phyloP scores from a whole-genome alignment of 1,140 invertebrate genomes.

The Zaprionus vittiger region DNA sequence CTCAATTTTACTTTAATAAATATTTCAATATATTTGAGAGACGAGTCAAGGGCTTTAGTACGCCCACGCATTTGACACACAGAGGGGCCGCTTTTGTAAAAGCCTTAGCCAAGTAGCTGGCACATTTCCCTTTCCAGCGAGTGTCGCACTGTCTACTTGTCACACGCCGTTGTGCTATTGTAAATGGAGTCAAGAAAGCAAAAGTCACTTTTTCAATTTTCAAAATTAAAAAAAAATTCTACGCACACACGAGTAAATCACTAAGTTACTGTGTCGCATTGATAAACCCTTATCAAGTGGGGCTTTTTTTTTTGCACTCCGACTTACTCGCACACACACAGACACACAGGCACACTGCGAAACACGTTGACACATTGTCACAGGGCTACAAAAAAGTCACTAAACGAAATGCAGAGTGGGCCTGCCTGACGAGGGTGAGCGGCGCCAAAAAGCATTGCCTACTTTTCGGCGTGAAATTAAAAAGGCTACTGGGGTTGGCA shows the following conservation, averaged over 20 bases:
- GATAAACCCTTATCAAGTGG: slow-evolving; percentile 81
- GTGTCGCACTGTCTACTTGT: slow-evolving; percentile 42
- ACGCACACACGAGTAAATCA: slow-evolving; percentile 81
- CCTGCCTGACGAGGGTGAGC: slow-evolving; percentile 62
- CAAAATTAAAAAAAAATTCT: slow-evolving; percentile 79
- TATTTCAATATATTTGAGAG: slow-evolving; percentile 39
- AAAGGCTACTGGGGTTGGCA: slow-evolving; percentile 34
- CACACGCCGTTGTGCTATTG: slow-evolving; percentile 44
- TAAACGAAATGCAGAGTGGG: slow-evolving; percentile 64
- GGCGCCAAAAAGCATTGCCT: slow-evolving; percentile 65
- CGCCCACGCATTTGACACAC: slow-evolving; percentile 27
- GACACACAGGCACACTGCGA: slow-evolving; percentile 20
- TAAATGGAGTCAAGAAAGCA: slow-evolving; percentile 70
- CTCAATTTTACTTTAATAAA: slow-evolving; percentile 45
- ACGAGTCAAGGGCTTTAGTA: slow-evolving; percentile 15
- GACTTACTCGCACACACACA: slow-evolving; percentile 20
- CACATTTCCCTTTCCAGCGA: background rate
- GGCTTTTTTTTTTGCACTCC: slow-evolving; percentile 51
- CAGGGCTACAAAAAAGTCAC: slow-evolving; percentile 65
- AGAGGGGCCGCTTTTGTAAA: slow-evolving; percentile 3
- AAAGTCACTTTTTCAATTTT: slow-evolving; percentile 84
- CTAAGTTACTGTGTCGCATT: slow-evolving; percentile 83
- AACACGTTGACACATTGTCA: slow-evolving; percentile 81
- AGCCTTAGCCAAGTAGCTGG: slow-evolving; percentile 7
- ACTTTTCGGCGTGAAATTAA: slow-evolving; percentile 78